Percentiles rank a stretch among this genome's conserved stretches.
phyloP scores from a whole-genome alignment of 2,888 invertebrate genomes.

The Acleris sparsana region DNA sequence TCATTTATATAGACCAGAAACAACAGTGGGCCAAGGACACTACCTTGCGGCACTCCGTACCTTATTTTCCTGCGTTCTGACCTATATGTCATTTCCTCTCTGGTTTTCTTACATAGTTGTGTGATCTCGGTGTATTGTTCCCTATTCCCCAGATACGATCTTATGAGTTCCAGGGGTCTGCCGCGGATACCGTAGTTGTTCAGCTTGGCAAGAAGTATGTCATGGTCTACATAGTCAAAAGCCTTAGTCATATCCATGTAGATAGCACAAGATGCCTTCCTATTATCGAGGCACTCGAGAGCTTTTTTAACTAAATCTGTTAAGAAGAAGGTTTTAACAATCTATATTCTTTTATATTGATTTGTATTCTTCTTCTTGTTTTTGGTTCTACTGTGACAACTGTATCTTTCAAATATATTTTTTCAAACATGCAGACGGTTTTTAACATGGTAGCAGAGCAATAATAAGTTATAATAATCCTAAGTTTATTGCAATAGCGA shows the following conservation, averaged over 20 bases:
- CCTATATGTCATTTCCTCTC: not conserved
- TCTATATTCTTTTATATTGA: too few relatives aligned
- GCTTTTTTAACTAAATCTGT: too few relatives aligned
- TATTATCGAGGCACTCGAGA: not conserved
- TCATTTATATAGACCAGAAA: not conserved
- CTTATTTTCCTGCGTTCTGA: not conserved
- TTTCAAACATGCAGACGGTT: too few relatives aligned
- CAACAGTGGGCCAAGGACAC: not conserved
- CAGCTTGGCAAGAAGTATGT: not conserved
- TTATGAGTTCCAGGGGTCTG: not conserved
- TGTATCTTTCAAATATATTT: too few relatives aligned
- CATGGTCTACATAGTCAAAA: slow-evolving; percentile 1
- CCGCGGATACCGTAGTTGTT: not conserved
- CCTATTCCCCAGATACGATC: not conserved
- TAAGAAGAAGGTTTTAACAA: too few relatives aligned
- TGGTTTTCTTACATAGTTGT: not conserved
- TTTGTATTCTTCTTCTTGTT: too few relatives aligned
- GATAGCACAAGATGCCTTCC: not conserved
- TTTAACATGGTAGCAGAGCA: too few relatives aligned
- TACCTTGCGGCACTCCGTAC: not conserved
- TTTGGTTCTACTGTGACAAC: too few relatives aligned
- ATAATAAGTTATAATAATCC: too few relatives aligned
- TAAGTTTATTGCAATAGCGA: too few relatives aligned
- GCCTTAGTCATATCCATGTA: slow-evolving; percentile 2
- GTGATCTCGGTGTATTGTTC: not conserved